Evolutionary conservation across 2,113 vertebrate genomes (phyloP).

Genomic region (Solea senegalensis): DNA sequence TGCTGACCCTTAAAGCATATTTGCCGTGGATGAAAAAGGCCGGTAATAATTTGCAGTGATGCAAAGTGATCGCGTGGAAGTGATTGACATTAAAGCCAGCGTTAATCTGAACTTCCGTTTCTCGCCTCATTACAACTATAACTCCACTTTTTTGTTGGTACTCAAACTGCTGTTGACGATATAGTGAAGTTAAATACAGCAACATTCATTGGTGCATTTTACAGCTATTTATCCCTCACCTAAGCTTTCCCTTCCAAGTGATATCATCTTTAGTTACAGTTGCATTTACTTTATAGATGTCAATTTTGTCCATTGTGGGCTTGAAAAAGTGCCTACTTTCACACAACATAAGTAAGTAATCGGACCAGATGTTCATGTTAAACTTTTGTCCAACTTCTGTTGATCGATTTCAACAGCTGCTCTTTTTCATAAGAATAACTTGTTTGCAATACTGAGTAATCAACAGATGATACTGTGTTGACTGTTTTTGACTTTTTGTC

Average conservation of each 20-base stretch:
- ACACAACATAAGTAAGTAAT: neutral
- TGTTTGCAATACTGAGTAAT: neutral
- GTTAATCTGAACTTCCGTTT: too few relatives aligned
- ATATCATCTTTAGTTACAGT: too few relatives aligned
- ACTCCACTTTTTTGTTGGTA: neutral
- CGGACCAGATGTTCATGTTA: neutral
- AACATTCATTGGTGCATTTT: too few relatives aligned
- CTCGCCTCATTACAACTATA: neutral
- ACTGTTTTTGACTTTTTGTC: neutral
- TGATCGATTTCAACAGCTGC: neutral
- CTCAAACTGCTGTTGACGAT: neutral
- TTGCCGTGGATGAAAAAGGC: constrained; percentile 9
- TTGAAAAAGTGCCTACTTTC: too few relatives aligned
- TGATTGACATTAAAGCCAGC: neutral
- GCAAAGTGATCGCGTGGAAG: constrained; percentile 6
- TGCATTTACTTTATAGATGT: neutral
- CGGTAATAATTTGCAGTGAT: constrained; percentile 38
- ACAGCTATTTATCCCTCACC: too few relatives aligned
- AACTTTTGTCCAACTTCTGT: neutral
- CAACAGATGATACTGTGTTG: neutral
- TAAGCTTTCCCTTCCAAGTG: too few relatives aligned
- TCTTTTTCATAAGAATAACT: neutral
- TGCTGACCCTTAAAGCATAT: constrained; percentile 36
- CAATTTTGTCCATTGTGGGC: neutral
- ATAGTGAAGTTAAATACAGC: too few relatives aligned